Conservation (phyloP, 2,113 vertebrate genomes). For the Cephalopholis sonnerati region DNA sequence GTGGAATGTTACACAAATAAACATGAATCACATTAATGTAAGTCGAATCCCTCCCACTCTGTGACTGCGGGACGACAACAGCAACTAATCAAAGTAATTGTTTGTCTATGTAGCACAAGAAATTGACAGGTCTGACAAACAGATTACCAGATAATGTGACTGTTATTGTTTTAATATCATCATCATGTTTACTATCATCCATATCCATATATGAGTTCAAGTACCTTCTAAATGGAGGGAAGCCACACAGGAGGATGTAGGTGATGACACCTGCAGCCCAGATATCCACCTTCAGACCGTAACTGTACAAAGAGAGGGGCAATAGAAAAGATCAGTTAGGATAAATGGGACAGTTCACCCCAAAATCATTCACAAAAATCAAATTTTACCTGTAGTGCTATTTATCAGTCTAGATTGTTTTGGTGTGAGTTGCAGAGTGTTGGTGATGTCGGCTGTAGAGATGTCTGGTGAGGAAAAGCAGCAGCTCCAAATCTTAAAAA, state of each 20-base stretch:
- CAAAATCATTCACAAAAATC: no score
- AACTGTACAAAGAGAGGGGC: constrained; percentile 81
- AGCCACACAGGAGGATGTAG: constrained; percentile 97
- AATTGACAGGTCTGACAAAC: not conserved
- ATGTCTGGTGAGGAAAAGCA: no score
- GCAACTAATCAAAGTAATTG: not conserved
- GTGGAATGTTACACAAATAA: not conserved
- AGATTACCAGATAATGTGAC: not conserved
- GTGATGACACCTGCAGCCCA: constrained; percentile 99
- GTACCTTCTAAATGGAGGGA: constrained; percentile 97
- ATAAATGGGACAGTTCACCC: no score
- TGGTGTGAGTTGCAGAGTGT: no score
- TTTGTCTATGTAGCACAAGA: not conserved
- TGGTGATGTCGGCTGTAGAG: no score
- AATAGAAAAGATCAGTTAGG: not conserved
- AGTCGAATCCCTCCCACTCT: not conserved
- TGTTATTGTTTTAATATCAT: not conserved
- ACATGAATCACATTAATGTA: not conserved
- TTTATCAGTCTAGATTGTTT: no score
- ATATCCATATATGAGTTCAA: no score
- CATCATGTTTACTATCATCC: no score
- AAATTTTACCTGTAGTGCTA: no score
- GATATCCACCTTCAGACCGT: constrained; percentile 97
- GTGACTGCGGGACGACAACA: not conserved
- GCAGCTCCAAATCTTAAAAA: no score